Evolutionary conservation across 1,140 invertebrate genomes (phyloP).

Genomic region (Episyrphus balteatus): DNA sequence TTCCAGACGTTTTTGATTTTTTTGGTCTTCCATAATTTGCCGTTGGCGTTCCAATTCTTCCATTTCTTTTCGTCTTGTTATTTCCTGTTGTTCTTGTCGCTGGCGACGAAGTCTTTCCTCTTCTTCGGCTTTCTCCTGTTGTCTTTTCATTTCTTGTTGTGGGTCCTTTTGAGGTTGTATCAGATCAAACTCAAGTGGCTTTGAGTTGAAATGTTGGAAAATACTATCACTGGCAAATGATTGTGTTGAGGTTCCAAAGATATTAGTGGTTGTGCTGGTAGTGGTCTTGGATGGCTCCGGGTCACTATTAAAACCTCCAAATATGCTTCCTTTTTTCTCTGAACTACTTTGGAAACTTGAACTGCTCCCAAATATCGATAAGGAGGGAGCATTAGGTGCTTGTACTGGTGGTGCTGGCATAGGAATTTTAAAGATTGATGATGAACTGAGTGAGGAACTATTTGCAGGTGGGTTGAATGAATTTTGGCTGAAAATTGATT

Average conservation of each 20-base stretch:
- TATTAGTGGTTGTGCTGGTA: too few relatives aligned
- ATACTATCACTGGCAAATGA: neutral
- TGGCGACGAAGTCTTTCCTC: neutral
- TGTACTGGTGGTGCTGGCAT: too few relatives aligned
- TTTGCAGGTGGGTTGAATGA: too few relatives aligned
- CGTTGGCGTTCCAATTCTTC: too few relatives aligned
- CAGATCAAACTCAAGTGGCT: too few relatives aligned
- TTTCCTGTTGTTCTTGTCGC: neutral
- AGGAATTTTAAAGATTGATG: too few relatives aligned
- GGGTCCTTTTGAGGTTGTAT: neutral
- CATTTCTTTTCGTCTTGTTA: constrained; percentile 1
- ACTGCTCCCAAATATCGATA: too few relatives aligned
- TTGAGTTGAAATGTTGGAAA: neutral
- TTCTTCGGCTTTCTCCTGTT: neutral
- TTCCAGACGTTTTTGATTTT: constrained; percentile 4
- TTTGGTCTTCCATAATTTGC: neutral
- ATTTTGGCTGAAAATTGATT: too few relatives aligned
- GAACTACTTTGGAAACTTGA: too few relatives aligned
- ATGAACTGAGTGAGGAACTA: too few relatives aligned
- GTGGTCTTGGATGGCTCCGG: too few relatives aligned
- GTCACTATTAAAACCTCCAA: neutral
- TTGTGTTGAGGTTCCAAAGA: neutral
- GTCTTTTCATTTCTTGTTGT: neutral
- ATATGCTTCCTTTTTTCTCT: neutral
- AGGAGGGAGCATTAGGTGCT: too few relatives aligned